A percentile compares a stretch with the other conserved stretches of the same genome.
These are phyloP conservation scores for Alectura lathami DNA, from an alignment of 2,113 vertebrate genomes.

Conservation along the genomic window DNA sequence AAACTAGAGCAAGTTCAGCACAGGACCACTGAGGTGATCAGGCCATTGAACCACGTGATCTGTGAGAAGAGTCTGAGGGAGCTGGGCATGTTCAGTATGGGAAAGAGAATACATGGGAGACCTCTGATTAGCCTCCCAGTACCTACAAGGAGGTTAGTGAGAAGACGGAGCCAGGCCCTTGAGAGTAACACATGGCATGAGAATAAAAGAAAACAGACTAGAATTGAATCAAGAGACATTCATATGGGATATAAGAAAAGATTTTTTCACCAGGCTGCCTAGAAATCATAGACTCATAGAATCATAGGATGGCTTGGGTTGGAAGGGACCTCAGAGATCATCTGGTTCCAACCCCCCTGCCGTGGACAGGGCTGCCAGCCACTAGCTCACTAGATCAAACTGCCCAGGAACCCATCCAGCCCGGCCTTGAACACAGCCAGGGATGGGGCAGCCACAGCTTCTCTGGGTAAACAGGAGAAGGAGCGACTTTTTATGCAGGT, in stretches of 20 bases:
- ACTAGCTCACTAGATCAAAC: too few relatives aligned
- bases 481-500: too few relatives aligned
- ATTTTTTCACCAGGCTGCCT: neutral
- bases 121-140: neutral
- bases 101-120: neutral
- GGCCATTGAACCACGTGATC: neutral
- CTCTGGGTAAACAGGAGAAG: too few relatives aligned
- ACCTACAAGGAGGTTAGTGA: neutral
- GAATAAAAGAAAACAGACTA: neutral
- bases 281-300: too few relatives aligned
- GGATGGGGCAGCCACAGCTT: too few relatives aligned
- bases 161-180: neutral
- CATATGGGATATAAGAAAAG: neutral
- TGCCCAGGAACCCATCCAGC: too few relatives aligned
- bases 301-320: too few relatives aligned
- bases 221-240: neutral
- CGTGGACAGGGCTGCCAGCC: too few relatives aligned
- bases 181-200: neutral
- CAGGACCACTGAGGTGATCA: neutral
- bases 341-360: too few relatives aligned
- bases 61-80: too few relatives aligned
- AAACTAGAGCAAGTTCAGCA: neutral
- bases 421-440: too few relatives aligned
- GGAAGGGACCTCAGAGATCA: too few relatives aligned
- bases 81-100: neutral